Conservation (phyloP, 2,797 vertebrate species). For the Micropoecilia bifurca region DNA sequence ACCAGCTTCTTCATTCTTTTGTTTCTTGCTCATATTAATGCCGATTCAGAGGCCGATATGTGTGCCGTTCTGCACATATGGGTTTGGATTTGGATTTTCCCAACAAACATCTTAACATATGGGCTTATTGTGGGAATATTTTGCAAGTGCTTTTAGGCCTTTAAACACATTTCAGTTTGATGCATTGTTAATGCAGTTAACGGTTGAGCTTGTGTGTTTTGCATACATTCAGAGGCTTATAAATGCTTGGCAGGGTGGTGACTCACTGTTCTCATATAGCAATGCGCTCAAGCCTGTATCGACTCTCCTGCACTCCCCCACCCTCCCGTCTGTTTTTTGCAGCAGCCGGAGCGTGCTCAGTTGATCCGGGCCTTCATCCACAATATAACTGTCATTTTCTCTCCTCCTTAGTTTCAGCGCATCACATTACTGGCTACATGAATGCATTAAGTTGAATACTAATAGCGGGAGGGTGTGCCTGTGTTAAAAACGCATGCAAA, state of each 20-base stretch:
- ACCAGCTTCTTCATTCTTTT: constrained; percentile 28
- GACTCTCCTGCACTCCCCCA: constrained; percentile 36
- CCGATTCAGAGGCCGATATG: constrained; percentile 12
- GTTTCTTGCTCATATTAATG: constrained; percentile 32
- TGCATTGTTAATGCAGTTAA: constrained; percentile 32
- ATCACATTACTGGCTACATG: constrained; percentile 48
- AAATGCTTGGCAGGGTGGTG: constrained; percentile 53
- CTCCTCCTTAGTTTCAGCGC: constrained; percentile 50
- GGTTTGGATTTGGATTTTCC: not conserved
- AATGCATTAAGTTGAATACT: constrained; percentile 54
- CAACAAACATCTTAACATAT: constrained; percentile 5
- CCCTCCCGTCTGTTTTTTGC: constrained; percentile 35
- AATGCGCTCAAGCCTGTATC: constrained; percentile 46
- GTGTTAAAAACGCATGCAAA: constrained; percentile 7
- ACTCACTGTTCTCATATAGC: constrained; percentile 71
- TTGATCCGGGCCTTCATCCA: constrained; percentile 67
- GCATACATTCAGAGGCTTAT: constrained; percentile 33
- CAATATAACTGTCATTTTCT: constrained; percentile 51
- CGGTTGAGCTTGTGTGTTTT: constrained; percentile 12
- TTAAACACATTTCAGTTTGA: constrained; percentile 13
- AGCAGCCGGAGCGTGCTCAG: constrained; percentile 53
- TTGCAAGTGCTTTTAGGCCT: constrained; percentile 10
- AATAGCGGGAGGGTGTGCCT: constrained; percentile 25
- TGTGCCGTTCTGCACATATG: not conserved
- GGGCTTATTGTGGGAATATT: not conserved